Conservation (phyloP, 2,797 vertebrate species). For the Botia kubotai region DNA sequence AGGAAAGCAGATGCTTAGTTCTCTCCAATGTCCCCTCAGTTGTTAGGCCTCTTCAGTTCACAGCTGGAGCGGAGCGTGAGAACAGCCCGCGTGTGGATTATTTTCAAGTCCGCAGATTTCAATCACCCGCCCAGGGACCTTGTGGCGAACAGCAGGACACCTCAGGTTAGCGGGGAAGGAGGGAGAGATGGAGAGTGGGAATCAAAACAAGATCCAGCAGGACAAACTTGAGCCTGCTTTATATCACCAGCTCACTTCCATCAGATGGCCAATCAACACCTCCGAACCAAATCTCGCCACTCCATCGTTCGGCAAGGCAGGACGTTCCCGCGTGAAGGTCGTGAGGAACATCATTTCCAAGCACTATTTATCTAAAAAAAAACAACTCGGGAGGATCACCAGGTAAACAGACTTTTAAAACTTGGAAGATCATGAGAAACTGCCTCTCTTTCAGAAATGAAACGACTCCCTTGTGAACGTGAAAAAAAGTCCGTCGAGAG, state of each 20-base stretch:
- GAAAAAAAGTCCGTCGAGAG: conserved; percentile 13
- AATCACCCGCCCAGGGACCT: conserved; percentile 40
- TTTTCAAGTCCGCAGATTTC: conserved; percentile 45
- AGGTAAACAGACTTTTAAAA: neutral
- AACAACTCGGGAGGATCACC: neutral
- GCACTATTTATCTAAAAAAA: neutral
- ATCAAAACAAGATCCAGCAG: conserved; percentile 32
- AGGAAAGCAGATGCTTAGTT: conserved; percentile 41
- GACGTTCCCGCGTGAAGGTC: neutral
- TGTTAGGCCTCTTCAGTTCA: conserved; percentile 41
- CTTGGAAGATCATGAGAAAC: neutral
- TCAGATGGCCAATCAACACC: conserved; percentile 10
- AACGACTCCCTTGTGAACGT: conserved; percentile 25
- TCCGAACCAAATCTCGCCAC: conserved; percentile 7
- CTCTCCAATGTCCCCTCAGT: conserved; percentile 26
- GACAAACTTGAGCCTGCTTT: conserved; percentile 16
- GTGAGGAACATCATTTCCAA: neutral
- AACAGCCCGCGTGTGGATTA: conserved; percentile 28
- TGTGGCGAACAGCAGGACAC: conserved; percentile 37
- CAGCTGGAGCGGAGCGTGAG: conserved; percentile 39
- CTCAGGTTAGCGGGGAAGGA: conserved; percentile 6
- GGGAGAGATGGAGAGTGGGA: conserved; percentile 15
- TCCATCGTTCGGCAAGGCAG: conserved; percentile 12
- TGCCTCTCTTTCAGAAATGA: conserved; percentile 21
- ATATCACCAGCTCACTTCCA: conserved; percentile 19